A percentile compares a stretch with the other conserved stretches of the same genome.
phyloP scores from a whole-genome alignment of 2,888 invertebrate species.

The Pyrgus malvae region DNA sequence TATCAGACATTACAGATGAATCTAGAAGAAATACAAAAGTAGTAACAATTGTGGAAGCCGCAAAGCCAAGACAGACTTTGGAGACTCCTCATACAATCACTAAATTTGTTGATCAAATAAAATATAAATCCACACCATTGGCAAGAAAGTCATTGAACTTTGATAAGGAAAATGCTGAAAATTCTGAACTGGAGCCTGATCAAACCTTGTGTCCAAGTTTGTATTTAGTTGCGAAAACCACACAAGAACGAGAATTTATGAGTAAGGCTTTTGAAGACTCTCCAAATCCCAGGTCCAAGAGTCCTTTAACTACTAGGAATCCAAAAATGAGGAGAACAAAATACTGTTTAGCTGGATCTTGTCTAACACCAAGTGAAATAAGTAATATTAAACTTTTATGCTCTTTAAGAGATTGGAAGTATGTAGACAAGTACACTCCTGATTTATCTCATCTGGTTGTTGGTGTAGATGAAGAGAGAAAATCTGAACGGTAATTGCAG shows the following conservation, averaged over 20 bases:
- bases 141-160: slow-evolving; percentile 69
- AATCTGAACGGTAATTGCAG: slow-evolving; percentile 60
- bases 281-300: slow-evolving; percentile 38
- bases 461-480: slow-evolving; percentile 65
- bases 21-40: slow-evolving; percentile 42
- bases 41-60: slow-evolving; percentile 44
- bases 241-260: slow-evolving; percentile 68
- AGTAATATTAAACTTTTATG: slow-evolving; percentile 55
- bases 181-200: slow-evolving; percentile 45
- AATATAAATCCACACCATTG: slow-evolving; percentile 67
- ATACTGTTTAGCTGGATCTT: slow-evolving; percentile 61
- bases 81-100: slow-evolving; percentile 65
- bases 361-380: slow-evolving; percentile 49
- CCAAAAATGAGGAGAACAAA: slow-evolving; percentile 35
- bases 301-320: slow-evolving; percentile 41
- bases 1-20: slow-evolving; percentile 49
- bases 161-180: slow-evolving; percentile 40
- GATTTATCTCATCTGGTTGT: slow-evolving; percentile 72
- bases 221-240: slow-evolving; percentile 51
- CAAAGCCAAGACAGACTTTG: slow-evolving; percentile 39
- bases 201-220: slow-evolving; percentile 56
- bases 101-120: slow-evolving; percentile 63
- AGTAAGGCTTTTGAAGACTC: slow-evolving; percentile 57
- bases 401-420: slow-evolving; percentile 51
- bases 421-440: slow-evolving; percentile 55